Evolutionary conservation across 2,797 vertebrate genomes (phyloP).

Genomic region (Cebuella pygmaea): DNA sequence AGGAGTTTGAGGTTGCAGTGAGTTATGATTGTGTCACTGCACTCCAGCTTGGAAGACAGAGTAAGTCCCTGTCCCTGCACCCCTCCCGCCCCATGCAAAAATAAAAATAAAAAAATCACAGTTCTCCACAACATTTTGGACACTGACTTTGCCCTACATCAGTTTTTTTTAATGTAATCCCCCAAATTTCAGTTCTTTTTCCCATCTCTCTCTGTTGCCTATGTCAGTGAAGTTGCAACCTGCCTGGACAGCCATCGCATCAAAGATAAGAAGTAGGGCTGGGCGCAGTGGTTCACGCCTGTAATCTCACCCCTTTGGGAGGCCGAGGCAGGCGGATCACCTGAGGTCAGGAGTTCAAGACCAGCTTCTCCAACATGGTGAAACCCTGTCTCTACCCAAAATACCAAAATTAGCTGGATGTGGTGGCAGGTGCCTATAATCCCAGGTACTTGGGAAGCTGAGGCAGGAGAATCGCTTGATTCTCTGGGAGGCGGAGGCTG

Average conservation of each 20-base stretch:
- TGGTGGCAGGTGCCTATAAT: no score
- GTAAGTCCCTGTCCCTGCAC: neutral
- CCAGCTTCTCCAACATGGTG: no score
- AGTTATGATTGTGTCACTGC: neutral
- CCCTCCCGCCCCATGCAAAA: no score
- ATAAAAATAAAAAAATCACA: neutral
- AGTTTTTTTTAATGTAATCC: neutral
- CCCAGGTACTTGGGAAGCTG: no score
- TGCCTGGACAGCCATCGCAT: neutral
- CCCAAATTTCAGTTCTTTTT: neutral
- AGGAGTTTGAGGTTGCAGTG: neutral
- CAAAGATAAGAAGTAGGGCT: neutral
- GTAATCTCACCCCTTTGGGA: no score
- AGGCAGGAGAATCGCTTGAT: no score
- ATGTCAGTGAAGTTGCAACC: neutral
- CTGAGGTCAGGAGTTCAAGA: no score
- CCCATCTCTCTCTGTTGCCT: neutral
- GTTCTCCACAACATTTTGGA: neutral
- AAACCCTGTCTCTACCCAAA: no score
- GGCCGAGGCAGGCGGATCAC: no score
- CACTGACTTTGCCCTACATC: rapidly evolving
- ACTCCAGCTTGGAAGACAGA: neutral
- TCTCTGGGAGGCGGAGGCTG: no score
- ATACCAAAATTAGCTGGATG: no score
- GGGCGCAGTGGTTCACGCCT: no score